A percentile compares a stretch with the other conserved stretches of the same genome.
phyloP scores from a whole-genome alignment of 2,797 vertebrate species.

The Xiphophorus birchmanni region DNA sequence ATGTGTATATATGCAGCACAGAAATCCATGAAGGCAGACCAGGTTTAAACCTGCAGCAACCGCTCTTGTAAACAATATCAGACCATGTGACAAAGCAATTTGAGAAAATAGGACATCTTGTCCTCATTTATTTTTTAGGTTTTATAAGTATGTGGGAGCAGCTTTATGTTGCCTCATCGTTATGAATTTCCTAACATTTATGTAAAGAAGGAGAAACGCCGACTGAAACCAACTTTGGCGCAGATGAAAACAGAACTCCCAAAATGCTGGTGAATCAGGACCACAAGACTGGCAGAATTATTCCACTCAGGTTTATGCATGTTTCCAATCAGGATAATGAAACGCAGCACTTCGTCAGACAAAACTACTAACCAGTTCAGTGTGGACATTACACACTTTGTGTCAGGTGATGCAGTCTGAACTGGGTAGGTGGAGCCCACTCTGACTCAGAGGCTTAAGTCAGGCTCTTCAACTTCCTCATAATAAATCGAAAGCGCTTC shows the following conservation, averaged over 20 bases:
- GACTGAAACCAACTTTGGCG: neutral
- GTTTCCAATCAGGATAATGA: neutral
- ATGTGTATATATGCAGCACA: neutral
- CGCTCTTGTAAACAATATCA: slow-evolving; percentile 23
- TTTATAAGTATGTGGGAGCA: no score
- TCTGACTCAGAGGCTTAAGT: slow-evolving; percentile 8
- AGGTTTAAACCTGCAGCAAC: neutral
- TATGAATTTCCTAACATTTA: neutral
- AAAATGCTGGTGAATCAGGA: slow-evolving; percentile 20
- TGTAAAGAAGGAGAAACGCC: neutral
- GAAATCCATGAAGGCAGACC: neutral
- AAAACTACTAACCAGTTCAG: neutral
- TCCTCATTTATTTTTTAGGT: slow-evolving; percentile 1
- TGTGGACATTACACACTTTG: no score
- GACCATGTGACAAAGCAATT: slow-evolving; percentile 20
- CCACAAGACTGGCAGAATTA: slow-evolving; percentile 43
- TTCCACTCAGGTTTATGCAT: neutral
- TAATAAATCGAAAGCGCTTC: neutral
- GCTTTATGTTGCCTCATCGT: neutral
- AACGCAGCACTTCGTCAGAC: slow-evolving; percentile 25
- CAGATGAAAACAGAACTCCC: slow-evolving; percentile 10
- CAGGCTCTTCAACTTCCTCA: neutral
- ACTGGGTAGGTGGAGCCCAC: slow-evolving; percentile 41
- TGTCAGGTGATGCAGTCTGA: slow-evolving; percentile 47
- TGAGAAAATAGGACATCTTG: slow-evolving; percentile 12